A percentile compares a stretch with the other conserved stretches of the same genome.
phyloP scores from a whole-genome alignment of 2,888 invertebrate species.

The Caradrina clavipalpis region DNA sequence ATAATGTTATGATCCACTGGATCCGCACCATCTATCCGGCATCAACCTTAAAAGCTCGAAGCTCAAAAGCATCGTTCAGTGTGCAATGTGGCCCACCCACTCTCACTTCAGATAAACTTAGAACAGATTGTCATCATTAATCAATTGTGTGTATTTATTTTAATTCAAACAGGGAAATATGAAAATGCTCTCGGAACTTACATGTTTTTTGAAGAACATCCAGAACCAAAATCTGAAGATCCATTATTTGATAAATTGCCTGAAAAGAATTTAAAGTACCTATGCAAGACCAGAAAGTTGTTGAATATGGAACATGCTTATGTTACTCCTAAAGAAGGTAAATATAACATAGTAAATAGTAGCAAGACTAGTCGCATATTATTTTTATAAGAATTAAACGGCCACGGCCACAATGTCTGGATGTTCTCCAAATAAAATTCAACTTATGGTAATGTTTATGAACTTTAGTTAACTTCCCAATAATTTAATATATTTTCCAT shows the following conservation, averaged over 20 bases:
- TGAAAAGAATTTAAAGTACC: constrained; percentile 90
- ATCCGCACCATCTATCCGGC: no score
- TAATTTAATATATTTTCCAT: no score
- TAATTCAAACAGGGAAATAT: constrained; percentile 90
- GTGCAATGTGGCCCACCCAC: not conserved
- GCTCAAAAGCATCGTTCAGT: no score
- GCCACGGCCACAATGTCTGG: not conserved
- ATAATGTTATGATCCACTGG: no score
- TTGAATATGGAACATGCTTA: constrained; percentile 93
- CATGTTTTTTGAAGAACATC: constrained; percentile 93
- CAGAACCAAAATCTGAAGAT: constrained; percentile 84
- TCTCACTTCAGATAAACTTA: not conserved
- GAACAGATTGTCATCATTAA: not conserved
- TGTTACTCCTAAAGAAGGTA: constrained; percentile 86
- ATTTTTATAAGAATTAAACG: no score
- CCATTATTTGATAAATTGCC: constrained; percentile 91
- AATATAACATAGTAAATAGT: not conserved
- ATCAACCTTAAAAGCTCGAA: no score
- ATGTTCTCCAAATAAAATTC: not conserved
- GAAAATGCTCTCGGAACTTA: constrained; percentile 93
- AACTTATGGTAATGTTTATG: not conserved
- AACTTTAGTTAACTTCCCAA: no score
- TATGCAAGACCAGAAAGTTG: constrained; percentile 92
- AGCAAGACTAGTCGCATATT: no score
- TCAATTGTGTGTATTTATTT: not conserved